These are phyloP conservation scores for Dasypus novemcinctus DNA, from an alignment of 2,113 vertebrate species.

Conservation along the genomic window DNA sequence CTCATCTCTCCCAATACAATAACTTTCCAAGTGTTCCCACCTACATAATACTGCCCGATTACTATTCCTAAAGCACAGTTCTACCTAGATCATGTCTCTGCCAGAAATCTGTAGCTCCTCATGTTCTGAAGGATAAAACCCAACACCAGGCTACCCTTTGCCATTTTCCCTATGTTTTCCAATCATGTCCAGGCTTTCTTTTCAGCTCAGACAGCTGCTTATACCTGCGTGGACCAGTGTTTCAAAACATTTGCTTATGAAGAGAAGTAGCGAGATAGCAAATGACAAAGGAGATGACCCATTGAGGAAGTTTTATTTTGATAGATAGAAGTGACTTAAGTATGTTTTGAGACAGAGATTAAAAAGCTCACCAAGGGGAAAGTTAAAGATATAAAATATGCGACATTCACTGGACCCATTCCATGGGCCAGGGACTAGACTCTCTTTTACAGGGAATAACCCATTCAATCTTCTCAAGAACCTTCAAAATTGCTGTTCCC, in stretches of 20 bases:
- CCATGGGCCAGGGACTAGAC: neutral
- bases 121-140: neutral
- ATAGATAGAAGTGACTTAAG: neutral
- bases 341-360: neutral
- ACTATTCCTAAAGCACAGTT: neutral
- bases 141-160: neutral
- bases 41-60: neutral
- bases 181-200: neutral
- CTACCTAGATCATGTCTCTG: neutral
- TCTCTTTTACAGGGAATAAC: neutral
- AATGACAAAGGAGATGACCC: neutral
- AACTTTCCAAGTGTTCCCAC: neutral
- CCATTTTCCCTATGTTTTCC: neutral
- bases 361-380: neutral
- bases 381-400: neutral
- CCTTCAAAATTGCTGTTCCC: neutral
- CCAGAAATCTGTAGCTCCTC: neutral
- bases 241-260: neutral
- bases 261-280: neutral
- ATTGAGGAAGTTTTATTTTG: neutral
- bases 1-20: neutral
- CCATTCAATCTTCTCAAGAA: neutral
- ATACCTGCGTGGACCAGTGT: neutral
- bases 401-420: neutral
- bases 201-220: neutral